Evolutionary conservation across 2,113 vertebrate genomes (phyloP).

Genomic region (Trichechus manatus): DNA sequence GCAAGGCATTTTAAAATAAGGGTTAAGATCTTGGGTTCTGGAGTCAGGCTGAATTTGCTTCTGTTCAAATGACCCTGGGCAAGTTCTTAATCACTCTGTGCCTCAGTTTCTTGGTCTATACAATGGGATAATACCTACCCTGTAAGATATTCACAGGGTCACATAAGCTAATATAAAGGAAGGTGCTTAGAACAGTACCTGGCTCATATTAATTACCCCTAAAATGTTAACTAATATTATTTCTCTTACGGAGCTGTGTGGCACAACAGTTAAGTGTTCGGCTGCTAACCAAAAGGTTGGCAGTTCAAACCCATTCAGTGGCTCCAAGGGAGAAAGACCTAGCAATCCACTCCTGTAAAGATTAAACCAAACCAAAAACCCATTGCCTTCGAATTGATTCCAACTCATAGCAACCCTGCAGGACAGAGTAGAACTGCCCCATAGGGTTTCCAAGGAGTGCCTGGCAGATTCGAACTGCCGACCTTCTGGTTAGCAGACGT

Average conservation of each 20-base stretch:
- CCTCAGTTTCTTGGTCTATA: background rate
- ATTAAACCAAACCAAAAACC: background rate
- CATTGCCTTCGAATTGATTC: too few relatives aligned
- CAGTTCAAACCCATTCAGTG: background rate
- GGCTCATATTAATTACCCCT: background rate
- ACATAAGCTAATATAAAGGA: background rate
- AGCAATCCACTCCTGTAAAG: background rate
- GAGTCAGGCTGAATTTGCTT: constrained; percentile 11
- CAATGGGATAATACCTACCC: background rate
- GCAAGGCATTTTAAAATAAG: background rate
- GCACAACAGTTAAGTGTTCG: background rate
- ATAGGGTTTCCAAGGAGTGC: too few relatives aligned
- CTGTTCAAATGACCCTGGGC: background rate
- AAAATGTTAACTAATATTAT: constrained; percentile 30
- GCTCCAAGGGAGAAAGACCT: background rate
- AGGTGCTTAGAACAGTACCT: background rate
- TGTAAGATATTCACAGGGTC: constrained; percentile 17
- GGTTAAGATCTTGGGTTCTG: background rate
- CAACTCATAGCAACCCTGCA: too few relatives aligned
- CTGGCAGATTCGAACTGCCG: too few relatives aligned
- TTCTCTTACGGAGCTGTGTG: background rate
- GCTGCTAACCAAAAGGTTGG: background rate
- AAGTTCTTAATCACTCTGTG: background rate
- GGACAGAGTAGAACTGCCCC: too few relatives aligned
- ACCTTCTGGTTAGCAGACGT: too few relatives aligned